Conservation (phyloP, 2,113 vertebrate genomes). For the Nothobranchius kuhntae region DNA sequence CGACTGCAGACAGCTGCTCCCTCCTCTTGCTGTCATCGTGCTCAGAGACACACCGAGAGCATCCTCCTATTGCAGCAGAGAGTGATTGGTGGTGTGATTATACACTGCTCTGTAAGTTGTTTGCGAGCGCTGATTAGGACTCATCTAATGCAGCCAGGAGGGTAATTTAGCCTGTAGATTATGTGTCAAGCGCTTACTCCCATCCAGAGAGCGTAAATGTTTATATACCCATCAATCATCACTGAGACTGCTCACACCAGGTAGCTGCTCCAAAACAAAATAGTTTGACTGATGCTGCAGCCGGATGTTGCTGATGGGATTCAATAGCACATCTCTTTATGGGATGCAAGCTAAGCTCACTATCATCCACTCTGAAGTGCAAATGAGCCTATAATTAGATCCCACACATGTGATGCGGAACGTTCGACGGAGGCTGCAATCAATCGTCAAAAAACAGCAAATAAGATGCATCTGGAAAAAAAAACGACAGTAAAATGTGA, state of each 20-base stretch:
- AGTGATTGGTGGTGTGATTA: slow-evolving; percentile 39
- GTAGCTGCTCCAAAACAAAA: slow-evolving; percentile 22
- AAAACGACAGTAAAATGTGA: slow-evolving; percentile 11
- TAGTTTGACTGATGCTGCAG: slow-evolving; percentile 27
- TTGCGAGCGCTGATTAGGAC: slow-evolving; percentile 53
- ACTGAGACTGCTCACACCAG: slow-evolving; percentile 26
- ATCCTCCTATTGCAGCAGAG: slow-evolving; percentile 7
- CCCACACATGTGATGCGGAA: slow-evolving; percentile 56
- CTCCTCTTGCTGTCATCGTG: slow-evolving; percentile 23
- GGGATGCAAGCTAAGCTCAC: slow-evolving; percentile 44
- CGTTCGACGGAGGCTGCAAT: slow-evolving; percentile 38
- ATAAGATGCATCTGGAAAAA: slow-evolving; percentile 35
- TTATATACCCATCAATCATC: slow-evolving; percentile 49
- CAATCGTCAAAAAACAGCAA: slow-evolving; percentile 48
- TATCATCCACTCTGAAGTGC: slow-evolving; percentile 66
- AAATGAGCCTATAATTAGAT: slow-evolving; percentile 76
- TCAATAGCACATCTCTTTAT: slow-evolving; percentile 54
- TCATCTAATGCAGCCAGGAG: slow-evolving; percentile 36
- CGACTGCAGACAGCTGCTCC: slow-evolving; percentile 38
- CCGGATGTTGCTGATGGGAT: slow-evolving; percentile 23
- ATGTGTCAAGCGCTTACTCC: slow-evolving; percentile 46
- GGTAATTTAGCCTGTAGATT: slow-evolving; percentile 49
- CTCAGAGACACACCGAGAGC: slow-evolving; percentile 15
- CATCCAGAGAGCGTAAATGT: slow-evolving; percentile 53
- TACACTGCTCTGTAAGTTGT: slow-evolving; percentile 27